phyloP scores from a whole-genome alignment of 2,113 vertebrate species.

The Tetraodon nigroviridis region DNA sequence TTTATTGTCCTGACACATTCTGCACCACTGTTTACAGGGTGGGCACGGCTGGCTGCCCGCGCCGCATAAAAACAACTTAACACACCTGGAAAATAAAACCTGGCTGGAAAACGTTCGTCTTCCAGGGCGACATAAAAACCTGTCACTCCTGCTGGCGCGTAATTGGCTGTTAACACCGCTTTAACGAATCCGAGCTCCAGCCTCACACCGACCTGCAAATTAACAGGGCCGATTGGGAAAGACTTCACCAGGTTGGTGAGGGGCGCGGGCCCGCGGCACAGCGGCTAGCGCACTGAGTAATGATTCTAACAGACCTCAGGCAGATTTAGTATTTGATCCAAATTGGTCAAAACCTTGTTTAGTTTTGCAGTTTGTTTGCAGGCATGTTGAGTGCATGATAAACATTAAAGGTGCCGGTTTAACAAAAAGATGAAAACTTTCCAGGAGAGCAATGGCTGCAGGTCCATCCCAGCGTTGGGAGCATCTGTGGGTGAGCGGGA shows the following conservation, averaged over 20 bases:
- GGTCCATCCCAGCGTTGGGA: not conserved
- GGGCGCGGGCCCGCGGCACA: no score
- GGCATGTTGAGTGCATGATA: no score
- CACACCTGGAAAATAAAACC: constrained; percentile 63
- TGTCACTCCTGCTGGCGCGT: constrained; percentile 43
- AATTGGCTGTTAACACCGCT: constrained; percentile 68
- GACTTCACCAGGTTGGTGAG: constrained; percentile 12
- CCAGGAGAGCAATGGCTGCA: no score
- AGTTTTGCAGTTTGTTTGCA: no score
- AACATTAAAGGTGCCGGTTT: no score
- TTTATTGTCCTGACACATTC: constrained; percentile 64
- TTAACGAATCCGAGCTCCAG: constrained; percentile 50
- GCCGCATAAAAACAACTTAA: constrained; percentile 54
- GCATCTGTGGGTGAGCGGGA: constrained; percentile 11
- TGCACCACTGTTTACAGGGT: constrained; percentile 58
- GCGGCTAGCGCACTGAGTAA: not conserved
- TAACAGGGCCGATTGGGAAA: constrained; percentile 31
- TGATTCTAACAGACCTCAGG: no score
- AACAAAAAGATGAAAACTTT: no score
- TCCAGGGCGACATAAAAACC: constrained; percentile 43
- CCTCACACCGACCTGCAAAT: constrained; percentile 45
- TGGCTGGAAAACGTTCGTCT: constrained; percentile 51
- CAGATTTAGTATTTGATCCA: no score
- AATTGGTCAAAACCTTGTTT: no score
- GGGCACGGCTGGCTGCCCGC: constrained; percentile 49